Evolutionary conservation across 2,888 invertebrate species (phyloP), one percentile per base, ranked within the genome.

Genomic region (Cephalotes varians): DNA sequence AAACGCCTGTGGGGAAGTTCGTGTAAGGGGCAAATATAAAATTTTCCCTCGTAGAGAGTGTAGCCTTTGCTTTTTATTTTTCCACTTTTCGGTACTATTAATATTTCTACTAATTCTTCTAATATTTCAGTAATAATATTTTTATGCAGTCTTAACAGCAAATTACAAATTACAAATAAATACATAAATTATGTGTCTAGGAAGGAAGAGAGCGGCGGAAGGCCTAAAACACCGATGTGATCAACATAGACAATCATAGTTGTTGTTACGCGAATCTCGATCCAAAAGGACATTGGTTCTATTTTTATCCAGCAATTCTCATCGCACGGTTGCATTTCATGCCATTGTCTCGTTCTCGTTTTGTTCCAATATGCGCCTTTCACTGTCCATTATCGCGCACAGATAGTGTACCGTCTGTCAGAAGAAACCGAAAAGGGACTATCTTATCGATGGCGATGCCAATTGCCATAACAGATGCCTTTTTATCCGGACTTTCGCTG

Each of bases 281-380:
- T 56, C 44, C 69, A 69, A 69, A 69, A 69, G 69, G 31, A 79
- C 71, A 34, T 44, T 44, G 34, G 18, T 34, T 69, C 56, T 69
- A 79, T 69, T 79, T 79, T 69, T 69, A 21, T 18, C 44, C 18
- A 31, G 31, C 44, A 44, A 79, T 79, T 79, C 44, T 69, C 77
- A 56, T 69, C 44, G 69, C 54, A n/a, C n/a, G 40, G 69, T 69
- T 71, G 71, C 71, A 71, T 69, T 71, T 56, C 44, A 44, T 65
- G 71, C 44, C 34, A 71, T 79, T 79, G 77, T 79, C 56, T 69
- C 44, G 28, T 65, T 65, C 28, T 71, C 40, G 69, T 77, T 77
- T 69, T 58, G 56, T 79, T 56, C 18, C 77, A 56, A 44, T 69
- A 56, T 69, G 34, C 56, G 56, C 34, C 54, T 77, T 56, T 69